Conservation (phyloP, 2,797 vertebrate genomes). For the Rallus crepitans region DNA sequence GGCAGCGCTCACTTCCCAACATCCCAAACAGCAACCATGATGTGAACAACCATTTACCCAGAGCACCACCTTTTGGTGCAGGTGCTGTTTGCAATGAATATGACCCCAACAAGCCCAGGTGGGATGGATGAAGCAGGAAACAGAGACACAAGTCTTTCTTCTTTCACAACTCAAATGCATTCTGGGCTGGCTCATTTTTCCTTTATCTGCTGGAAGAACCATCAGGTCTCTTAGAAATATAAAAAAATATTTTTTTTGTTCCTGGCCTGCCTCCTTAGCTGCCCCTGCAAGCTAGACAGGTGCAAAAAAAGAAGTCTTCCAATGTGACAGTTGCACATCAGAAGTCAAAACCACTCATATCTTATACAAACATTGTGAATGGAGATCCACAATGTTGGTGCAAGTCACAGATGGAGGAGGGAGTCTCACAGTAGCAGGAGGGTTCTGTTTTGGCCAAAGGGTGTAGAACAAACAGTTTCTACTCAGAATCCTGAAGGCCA, state of each 20-base stretch:
- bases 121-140: background rate
- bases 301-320: accelerated
- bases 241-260: background rate
- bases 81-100: background rate
- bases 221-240: accelerated
- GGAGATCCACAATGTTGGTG: no score
- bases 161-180: background rate
- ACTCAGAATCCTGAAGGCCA: no score
- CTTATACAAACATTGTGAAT: no score
- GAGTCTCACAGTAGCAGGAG: no score
- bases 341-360: no score
- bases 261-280: background rate
- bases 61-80: conserved; percentile 7
- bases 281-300: background rate
- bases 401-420: no score
- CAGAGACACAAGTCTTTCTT: background rate
- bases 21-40: background rate
- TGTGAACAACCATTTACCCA: background rate
- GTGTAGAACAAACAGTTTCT: no score
- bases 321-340: background rate
- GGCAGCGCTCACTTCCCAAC: background rate
- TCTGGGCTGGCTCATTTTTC: background rate
- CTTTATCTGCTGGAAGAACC: background rate
- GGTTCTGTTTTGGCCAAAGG: no score
- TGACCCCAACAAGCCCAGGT: accelerated